These are phyloP conservation scores for Microctonus hyperodae DNA, from an alignment of 2,888 invertebrate species.

Conservation along the genomic window DNA sequence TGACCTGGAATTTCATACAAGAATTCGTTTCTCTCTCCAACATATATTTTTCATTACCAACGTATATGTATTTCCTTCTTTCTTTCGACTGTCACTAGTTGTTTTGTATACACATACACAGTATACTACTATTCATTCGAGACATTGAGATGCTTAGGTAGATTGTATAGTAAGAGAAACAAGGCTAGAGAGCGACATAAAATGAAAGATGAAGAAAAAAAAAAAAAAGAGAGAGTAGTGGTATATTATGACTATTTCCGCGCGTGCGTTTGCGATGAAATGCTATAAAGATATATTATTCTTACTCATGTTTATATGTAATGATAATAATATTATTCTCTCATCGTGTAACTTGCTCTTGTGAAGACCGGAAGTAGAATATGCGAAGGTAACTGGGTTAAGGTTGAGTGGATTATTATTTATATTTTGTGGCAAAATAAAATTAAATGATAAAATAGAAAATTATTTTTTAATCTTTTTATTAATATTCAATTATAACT, in stretches of 20 bases:
- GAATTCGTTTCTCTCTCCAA: conserved; percentile 47
- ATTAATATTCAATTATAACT: conserved; percentile 8
- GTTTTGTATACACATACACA: conserved; percentile 5
- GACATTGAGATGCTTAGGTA: not conserved
- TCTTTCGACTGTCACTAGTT: conserved; percentile 8
- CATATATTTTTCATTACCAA: conserved; percentile 7
- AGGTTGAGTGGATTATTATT: conserved; percentile 34
- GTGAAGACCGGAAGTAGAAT: conserved; percentile 30
- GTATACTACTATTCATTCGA: not conserved
- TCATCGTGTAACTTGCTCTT: not conserved
- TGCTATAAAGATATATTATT: not conserved
- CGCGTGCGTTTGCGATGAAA: conserved; percentile 13
- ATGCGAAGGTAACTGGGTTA: conserved; percentile 38
- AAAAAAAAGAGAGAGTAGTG: not conserved
- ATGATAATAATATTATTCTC: not conserved
- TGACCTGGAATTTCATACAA: conserved; percentile 58
- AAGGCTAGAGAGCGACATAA: not conserved
- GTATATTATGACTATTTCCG: conserved; percentile 11
- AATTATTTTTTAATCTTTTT: not conserved
- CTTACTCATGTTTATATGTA: not conserved
- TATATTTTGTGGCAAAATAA: conserved; percentile 1
- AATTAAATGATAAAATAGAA: no score
- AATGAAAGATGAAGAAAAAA: not conserved
- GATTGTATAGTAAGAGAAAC: not conserved
- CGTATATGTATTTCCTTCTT: not conserved